Percentiles rank a stretch among this genome's conserved stretches.
These are phyloP conservation scores for Lycodopsis pacificus DNA, from an alignment of 2,797 vertebrate genomes.

Conservation along the genomic window DNA sequence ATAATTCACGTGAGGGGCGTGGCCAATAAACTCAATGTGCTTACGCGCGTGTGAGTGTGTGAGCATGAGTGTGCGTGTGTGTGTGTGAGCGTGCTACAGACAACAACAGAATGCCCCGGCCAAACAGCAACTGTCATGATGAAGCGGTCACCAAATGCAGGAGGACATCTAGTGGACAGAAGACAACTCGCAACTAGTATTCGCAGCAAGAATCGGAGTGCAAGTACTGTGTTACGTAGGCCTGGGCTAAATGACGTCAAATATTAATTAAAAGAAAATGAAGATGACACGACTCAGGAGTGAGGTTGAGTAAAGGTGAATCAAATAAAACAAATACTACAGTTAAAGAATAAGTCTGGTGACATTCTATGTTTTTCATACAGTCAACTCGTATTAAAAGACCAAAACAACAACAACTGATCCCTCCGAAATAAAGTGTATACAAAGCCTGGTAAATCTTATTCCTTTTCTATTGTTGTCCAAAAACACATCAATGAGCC, in stretches of 20 bases:
- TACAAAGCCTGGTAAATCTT: too few relatives aligned
- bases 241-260: background rate
- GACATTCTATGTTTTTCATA: too few relatives aligned
- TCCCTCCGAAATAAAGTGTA: too few relatives aligned
- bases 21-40: conserved; percentile 13
- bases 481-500: too few relatives aligned
- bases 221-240: too few relatives aligned
- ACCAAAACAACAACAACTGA: too few relatives aligned
- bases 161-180: conserved; percentile 59
- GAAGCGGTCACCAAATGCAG: background rate
- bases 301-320: background rate
- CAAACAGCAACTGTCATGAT: conserved; percentile 26
- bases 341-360: too few relatives aligned
- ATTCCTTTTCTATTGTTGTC: too few relatives aligned
- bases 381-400: too few relatives aligned
- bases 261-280: background rate
- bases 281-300: background rate
- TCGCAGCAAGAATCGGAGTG: background rate
- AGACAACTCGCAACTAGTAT: background rate
- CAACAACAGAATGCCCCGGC: conserved; percentile 28
- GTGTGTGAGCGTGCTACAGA: background rate
- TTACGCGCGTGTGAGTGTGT: background rate
- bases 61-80: background rate
- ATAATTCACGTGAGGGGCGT: conserved; percentile 71
- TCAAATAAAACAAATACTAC: background rate